Conservation (phyloP, 2,113 vertebrate species). For the Burhinus oedicnemus region DNA sequence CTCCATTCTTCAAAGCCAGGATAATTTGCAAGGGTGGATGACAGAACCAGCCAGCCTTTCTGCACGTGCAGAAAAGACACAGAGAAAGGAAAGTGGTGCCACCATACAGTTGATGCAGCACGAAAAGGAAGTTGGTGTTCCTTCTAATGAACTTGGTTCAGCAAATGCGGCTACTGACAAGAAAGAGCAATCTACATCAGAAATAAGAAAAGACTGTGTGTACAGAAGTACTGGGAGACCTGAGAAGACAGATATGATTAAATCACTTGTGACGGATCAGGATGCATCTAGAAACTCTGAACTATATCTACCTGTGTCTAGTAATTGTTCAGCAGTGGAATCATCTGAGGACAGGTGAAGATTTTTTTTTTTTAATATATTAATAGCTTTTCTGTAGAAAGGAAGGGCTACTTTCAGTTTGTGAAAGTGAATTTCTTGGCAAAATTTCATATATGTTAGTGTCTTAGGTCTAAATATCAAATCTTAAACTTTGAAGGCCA, state of each 20-base stretch:
- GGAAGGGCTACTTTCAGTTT: not conserved
- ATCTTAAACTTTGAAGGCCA: not conserved
- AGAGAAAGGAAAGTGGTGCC: not conserved
- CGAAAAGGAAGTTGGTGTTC: not conserved
- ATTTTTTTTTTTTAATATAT: not conserved
- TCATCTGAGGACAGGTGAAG: constrained; percentile 36
- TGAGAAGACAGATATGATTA: not conserved
- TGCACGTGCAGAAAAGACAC: not conserved
- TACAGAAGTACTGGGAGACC: not conserved
- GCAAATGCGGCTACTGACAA: not conserved
- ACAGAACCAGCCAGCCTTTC: not conserved
- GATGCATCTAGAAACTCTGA: not conserved
- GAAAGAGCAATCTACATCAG: not conserved
- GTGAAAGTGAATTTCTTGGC: not conserved
- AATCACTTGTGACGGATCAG: not conserved
- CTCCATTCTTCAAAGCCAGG: constrained; percentile 51
- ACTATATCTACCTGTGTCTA: not conserved
- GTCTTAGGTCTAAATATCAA: not conserved
- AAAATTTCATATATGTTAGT: not conserved
- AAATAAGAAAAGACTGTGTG: not conserved
- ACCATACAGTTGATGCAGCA: not conserved
- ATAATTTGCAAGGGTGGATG: constrained; percentile 4
- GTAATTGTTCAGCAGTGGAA: not conserved
- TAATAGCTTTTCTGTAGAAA: not conserved
- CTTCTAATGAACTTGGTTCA: not conserved